Evolutionary conservation across 2,888 invertebrate genomes (phyloP), one percentile per base, ranked within the genome.

Genomic region (Crematogaster levior): DNA sequence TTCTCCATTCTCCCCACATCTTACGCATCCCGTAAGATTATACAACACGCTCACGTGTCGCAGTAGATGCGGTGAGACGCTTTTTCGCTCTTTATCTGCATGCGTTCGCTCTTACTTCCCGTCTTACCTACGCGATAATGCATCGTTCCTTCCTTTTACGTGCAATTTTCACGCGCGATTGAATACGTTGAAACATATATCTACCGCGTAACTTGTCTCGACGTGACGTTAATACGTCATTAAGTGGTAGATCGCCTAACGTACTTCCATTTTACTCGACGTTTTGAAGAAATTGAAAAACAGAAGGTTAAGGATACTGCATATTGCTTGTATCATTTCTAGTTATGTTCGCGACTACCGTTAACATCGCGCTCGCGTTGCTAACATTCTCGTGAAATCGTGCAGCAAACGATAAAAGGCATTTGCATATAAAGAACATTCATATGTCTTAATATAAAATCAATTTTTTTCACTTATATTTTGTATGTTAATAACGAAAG

Each of bases 41-140:
- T 58, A 58, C 51, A 63, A 53, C n/a, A 51, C 56, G 34, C 53
- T 53, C 48, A 18, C 18, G 24, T n/a, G 58, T 43, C 21, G 37
- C 53, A 12, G 9, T 43, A 24, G 58, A 18, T 18, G 63, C 37
- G 61, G n/a, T n/a, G 61, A 9, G 21, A 40, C 40, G 40, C 15
- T 63, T 7, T 40, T 27, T 61, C 72, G 34, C 60, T 51, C 24
- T 66, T 89, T 87, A 88, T 87, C 87, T 88, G 81, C 83, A 83
- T 79, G 87, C 85, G 72, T 80, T 82, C 85, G 82, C 85, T 88
- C 81, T 51, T 51, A 61, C 83, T 61, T 68, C 58, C 18, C 58
- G 37, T 63, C 66, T 68, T 77, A 77, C 34, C 24, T 79, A n/a
- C n/a, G 53, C 21, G 83, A 75, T 79, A 79, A 70, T 70, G 21